Percentiles rank a stretch among this genome's conserved stretches.
Evolutionary conservation across 2,113 vertebrate genomes (phyloP).

Genomic region (Triplophysa siluroides): DNA sequence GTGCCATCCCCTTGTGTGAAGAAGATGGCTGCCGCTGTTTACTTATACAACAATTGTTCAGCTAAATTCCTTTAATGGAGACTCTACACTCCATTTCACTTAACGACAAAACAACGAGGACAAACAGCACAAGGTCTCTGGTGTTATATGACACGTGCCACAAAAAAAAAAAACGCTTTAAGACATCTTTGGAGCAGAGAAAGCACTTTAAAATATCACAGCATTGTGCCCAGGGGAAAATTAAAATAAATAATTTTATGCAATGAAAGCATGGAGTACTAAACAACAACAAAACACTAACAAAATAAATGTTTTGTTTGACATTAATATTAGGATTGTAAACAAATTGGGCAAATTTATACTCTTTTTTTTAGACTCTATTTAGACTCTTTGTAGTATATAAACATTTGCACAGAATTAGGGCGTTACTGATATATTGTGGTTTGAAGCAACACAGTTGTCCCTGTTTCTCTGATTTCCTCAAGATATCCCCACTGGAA

Average conservation of each 20-base stretch:
- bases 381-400: neutral
- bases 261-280: neutral
- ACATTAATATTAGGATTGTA: neutral
- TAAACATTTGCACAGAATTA: neutral
- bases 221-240: constrained; percentile 16
- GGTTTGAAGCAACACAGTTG: neutral
- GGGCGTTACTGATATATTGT: neutral
- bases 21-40: constrained; percentile 44
- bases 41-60: constrained; percentile 45
- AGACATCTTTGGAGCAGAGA: constrained; percentile 7
- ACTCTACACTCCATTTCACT: neutral
- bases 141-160: constrained; percentile 34
- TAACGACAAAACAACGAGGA: constrained; percentile 16
- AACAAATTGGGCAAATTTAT: neutral
- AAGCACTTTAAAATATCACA: constrained; percentile 23
- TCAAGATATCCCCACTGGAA: neutral
- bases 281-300: neutral
- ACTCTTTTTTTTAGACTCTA: neutral
- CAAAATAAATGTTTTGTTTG: constrained; percentile 15
- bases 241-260: constrained; percentile 12
- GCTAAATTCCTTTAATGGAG: constrained; percentile 33
- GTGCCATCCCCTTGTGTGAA: constrained; percentile 10
- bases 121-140: neutral
- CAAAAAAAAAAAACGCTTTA: constrained; percentile 29
- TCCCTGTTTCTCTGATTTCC: neutral